These are phyloP conservation scores for Argya squamiceps DNA, from an alignment of 2,797 vertebrate species.

Conservation along the genomic window DNA sequence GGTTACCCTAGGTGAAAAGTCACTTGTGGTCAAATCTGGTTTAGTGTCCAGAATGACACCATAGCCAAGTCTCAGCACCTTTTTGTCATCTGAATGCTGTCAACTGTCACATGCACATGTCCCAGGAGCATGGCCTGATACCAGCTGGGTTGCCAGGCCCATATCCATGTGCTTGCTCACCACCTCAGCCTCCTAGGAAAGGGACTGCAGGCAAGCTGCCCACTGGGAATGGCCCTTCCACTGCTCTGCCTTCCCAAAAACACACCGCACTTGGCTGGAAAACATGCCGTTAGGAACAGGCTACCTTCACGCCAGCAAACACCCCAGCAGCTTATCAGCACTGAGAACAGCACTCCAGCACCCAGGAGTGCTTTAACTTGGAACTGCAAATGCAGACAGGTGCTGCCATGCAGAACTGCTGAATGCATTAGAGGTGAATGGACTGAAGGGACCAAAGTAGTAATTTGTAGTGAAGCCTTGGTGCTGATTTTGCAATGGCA, in stretches of 20 bases:
- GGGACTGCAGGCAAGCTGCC: neutral
- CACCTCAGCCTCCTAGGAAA: neutral
- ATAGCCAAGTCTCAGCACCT: accelerated
- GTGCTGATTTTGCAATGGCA: neutral
- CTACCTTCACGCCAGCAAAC: neutral
- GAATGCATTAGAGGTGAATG: neutral
- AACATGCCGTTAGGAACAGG: accelerated
- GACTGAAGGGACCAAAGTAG: neutral
- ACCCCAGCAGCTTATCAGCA: neutral
- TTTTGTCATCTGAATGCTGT: neutral
- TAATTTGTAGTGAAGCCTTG: neutral
- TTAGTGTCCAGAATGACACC: accelerated
- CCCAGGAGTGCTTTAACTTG: neutral
- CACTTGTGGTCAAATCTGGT: neutral
- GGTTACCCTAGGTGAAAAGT: neutral
- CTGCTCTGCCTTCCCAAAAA: neutral
- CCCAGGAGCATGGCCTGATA: accelerated
- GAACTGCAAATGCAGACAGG: neutral
- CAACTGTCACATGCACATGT: accelerated
- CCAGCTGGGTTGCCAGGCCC: neutral
- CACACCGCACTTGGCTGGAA: accelerated
- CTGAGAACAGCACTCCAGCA: accelerated
- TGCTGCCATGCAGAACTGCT: accelerated
- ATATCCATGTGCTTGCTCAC: accelerated
- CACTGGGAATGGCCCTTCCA: neutral